A percentile compares a stretch with the other conserved stretches of the same genome.
These are phyloP conservation scores for Crenuchus spilurus DNA, from an alignment of 2,797 vertebrate genomes.

Conservation along the genomic window DNA sequence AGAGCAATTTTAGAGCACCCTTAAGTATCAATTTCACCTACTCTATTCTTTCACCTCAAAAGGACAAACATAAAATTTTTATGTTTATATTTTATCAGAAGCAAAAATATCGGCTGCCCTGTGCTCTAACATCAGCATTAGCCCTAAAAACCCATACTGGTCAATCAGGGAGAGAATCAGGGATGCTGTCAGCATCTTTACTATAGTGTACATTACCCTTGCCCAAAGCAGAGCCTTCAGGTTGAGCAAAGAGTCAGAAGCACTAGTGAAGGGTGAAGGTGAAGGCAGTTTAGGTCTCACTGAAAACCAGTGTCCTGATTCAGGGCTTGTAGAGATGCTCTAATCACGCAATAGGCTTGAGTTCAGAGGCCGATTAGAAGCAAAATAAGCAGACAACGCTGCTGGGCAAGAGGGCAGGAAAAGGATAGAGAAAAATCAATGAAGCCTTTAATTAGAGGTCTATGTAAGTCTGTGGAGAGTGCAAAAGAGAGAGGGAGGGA, in stretches of 20 bases:
- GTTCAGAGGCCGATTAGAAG: slow-evolving; percentile 48
- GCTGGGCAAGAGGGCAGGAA: slow-evolving; percentile 34
- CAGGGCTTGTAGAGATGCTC: slow-evolving; percentile 28
- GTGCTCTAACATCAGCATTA: too few species aligned
- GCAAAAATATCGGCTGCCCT: too few species aligned
- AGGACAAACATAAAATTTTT: too few species aligned
- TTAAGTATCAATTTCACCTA: too few species aligned
- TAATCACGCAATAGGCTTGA: slow-evolving; percentile 40
- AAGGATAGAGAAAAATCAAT: slow-evolving; percentile 50
- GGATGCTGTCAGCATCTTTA: slow-evolving; percentile 12
- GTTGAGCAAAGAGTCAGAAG: slow-evolving; percentile 23
- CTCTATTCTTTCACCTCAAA: too few species aligned
- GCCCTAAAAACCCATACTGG: too few species aligned
- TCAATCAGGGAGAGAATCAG: slow-evolving; percentile 6
- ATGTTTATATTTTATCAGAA: too few species aligned
- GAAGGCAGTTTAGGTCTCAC: slow-evolving; percentile 8
- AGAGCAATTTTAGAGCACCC: too few species aligned
- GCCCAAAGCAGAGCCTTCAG: slow-evolving; percentile 20
- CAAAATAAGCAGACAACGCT: slow-evolving; percentile 49
- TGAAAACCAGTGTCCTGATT: slow-evolving; percentile 7
- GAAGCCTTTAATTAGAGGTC: slow-evolving; percentile 58
- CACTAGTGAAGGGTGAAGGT: slow-evolving; percentile 18
- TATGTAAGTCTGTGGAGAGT: slow-evolving; percentile 14
- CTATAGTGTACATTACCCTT: slow-evolving; percentile 17
- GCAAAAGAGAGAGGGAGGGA: neutral